Evolutionary conservation across 1,140 invertebrate species (phyloP), one percentile per base, ranked within the genome.

Genomic region (Lasaia peninsularis): DNA sequence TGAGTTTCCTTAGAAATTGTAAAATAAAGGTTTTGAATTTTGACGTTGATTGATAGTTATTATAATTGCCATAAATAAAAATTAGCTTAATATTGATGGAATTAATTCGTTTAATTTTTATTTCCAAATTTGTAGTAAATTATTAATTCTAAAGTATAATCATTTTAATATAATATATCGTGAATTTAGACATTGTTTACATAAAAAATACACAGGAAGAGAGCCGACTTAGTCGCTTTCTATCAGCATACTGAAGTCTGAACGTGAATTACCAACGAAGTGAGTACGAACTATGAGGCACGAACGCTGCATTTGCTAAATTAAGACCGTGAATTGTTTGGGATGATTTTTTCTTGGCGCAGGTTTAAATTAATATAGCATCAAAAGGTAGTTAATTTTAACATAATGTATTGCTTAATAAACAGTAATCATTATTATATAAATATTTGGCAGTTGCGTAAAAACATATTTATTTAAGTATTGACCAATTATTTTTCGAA

Each of bases 11-110:
- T 52, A 52, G 10, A 52, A 34, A 33, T 11, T 34, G 51, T 37
- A 37, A 8, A 10, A 16, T n/a, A 48, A 48, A 20, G 10, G 11
- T 48, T 48, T 48, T 48, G 44, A 44, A 44, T 44, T 44, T 44
- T 44, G 37, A 48, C 6, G 20, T 48, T 48, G 44, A 48, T 48
- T 48, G 44, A 48, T 48, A 48, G 11, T 8, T 21, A 2, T 6
- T 28, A 12, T 20, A 48, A 48, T 48, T 48, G 44, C 44, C 44
- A 48, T 48, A 48, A 48, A 48, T 48, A 48, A 48, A 48, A 48
- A 48, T 12, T 10, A n/a, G 20, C 18, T 18, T 8, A 48, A 21
- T 44, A 11, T 48, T 48, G 40, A 10, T 18, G 9, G 9, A 8
- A 20, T 11, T 5, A 21, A 20, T 6, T 10, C n/a, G 9, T 21